A percentile compares a stretch with the other conserved stretches of the same genome.
These are phyloP conservation scores for Amorpha juglandis DNA, from an alignment of 2,888 invertebrate genomes.

Conservation along the genomic window DNA sequence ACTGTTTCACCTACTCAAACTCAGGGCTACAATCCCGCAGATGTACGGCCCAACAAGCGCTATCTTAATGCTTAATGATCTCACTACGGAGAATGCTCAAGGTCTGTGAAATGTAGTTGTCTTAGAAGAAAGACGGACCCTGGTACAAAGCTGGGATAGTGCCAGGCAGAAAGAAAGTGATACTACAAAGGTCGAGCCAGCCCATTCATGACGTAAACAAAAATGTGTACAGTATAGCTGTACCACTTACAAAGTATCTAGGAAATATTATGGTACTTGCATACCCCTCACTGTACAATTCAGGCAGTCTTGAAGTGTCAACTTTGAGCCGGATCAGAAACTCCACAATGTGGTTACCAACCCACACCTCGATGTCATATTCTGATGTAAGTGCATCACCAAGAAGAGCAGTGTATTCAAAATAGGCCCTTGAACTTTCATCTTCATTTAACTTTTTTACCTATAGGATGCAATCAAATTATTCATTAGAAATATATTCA, in stretches of 20 bases:
- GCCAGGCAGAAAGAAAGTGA: too few species aligned
- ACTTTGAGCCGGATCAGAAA: constrained; percentile 87
- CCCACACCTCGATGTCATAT: constrained; percentile 87
- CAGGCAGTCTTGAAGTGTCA: constrained; percentile 86
- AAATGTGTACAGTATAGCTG: too few species aligned
- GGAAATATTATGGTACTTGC: constrained; percentile 20
- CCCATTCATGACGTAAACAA: too few species aligned
- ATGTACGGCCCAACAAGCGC: too few species aligned
- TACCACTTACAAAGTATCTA: neutral
- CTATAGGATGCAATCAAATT: constrained; percentile 49
- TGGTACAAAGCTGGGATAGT: too few species aligned
- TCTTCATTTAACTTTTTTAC: constrained; percentile 78
- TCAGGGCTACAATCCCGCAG: too few species aligned
- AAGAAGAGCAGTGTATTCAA: constrained; percentile 87
- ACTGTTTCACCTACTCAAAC: too few species aligned
- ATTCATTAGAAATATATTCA: neutral
- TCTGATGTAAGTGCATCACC: constrained; percentile 78
- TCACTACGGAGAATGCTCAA: too few species aligned
- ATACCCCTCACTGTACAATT: constrained; percentile 79
- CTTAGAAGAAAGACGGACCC: too few species aligned
- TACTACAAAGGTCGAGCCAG: too few species aligned
- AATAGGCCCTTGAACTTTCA: constrained; percentile 81
- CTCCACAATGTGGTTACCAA: constrained; percentile 84
- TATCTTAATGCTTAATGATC: too few species aligned
- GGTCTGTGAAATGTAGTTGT: too few species aligned